phyloP scores from a whole-genome alignment of 2,113 vertebrate genomes.

The Polypterus senegalus region DNA sequence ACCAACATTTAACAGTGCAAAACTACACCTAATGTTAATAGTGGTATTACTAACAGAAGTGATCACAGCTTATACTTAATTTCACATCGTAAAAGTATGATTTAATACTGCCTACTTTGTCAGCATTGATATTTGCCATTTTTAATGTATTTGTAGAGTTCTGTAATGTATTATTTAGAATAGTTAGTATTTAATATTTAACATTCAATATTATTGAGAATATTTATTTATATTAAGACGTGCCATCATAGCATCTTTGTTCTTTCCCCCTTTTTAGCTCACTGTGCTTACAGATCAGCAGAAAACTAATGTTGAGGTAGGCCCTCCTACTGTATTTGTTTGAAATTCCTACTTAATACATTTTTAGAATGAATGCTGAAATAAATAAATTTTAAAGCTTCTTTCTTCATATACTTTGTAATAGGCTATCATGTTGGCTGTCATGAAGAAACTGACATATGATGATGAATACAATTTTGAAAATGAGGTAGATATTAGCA shows the following conservation, averaged over 20 bases:
- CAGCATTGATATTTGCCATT: too few relatives aligned
- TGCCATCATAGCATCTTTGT: neutral
- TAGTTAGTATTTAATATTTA: too few relatives aligned
- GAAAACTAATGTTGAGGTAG: constrained; percentile 83
- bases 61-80: too few relatives aligned
- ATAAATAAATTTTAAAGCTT: neutral
- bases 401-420: constrained; percentile 8
- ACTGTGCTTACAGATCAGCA: constrained; percentile 77
- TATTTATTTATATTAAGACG: too few relatives aligned
- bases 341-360: constrained; percentile 13
- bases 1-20: too few relatives aligned
- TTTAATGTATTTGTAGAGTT: too few relatives aligned
- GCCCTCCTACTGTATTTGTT: constrained; percentile 6
- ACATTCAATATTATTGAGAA: too few relatives aligned
- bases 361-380: neutral
- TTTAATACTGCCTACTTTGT: too few relatives aligned
- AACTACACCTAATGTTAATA: too few relatives aligned
- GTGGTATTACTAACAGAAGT: too few relatives aligned
- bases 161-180: too few relatives aligned
- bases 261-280: constrained; percentile 53
- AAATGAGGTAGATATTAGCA: constrained; percentile 68
- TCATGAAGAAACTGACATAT: constrained; percentile 95
- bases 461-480: constrained; percentile 98
- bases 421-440: constrained; percentile 87
- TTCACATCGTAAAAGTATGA: too few relatives aligned